Percentiles rank a stretch among this genome's conserved stretches.
Evolutionary conservation across 2,888 invertebrate species (phyloP).

Genomic region (Phlogophora meticulosa): DNA sequence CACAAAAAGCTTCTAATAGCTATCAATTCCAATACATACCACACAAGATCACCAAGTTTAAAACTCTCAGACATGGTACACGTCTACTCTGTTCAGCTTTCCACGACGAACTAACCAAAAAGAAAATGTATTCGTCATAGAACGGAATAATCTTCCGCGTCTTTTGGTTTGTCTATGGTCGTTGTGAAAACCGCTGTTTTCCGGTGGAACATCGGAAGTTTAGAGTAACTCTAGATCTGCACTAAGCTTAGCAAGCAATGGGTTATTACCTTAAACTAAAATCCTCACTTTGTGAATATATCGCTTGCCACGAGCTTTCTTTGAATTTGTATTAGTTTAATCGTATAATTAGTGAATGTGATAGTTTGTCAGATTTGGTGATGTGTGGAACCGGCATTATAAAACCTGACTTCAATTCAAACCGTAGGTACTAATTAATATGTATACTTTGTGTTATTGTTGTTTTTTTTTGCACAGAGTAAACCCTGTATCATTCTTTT

Average conservation of each 20-base stretch:
- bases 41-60: conserved; percentile 91
- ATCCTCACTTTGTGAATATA: too few relatives aligned
- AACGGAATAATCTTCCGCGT: conserved; percentile 61
- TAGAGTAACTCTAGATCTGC: not conserved
- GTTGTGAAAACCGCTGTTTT: conserved; percentile 49
- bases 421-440: too few relatives aligned
- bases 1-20: conserved; percentile 70
- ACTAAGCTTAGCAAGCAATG: not conserved
- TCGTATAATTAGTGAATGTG: too few relatives aligned
- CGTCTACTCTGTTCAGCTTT: conserved; percentile 76
- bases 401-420: too few relatives aligned
- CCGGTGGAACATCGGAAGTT: not conserved
- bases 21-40: conserved; percentile 82
- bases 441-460: too few relatives aligned
- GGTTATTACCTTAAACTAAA: not conserved
- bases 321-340: too few relatives aligned
- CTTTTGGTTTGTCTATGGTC: conserved; percentile 74
- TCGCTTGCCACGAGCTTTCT: too few relatives aligned
- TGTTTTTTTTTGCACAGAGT: too few relatives aligned
- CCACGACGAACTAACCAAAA: conserved; percentile 87
- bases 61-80: conserved; percentile 84
- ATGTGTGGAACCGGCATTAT: too few relatives aligned
- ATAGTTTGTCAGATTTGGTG: too few relatives aligned
- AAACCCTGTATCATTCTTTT: too few relatives aligned
- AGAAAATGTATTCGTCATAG: conserved; percentile 71